A percentile compares a stretch with the other conserved stretches of the same genome.
These are phyloP conservation scores for Neotragus moschatus DNA, from an alignment of 2,113 vertebrate genomes.

Conservation along the genomic window DNA sequence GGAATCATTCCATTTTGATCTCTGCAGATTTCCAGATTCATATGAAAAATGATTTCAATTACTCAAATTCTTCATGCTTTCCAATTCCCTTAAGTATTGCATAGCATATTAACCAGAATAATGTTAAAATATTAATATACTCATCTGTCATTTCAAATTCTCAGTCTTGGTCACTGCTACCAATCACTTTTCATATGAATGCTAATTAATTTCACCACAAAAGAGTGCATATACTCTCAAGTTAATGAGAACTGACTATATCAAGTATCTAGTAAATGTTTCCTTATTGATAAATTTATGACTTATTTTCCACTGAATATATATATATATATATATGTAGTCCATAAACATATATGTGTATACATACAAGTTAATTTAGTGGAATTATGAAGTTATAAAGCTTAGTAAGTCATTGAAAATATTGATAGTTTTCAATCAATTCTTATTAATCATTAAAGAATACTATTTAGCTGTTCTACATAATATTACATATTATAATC, in stretches of 20 bases:
- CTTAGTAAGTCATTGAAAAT: neutral
- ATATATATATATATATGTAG: neutral
- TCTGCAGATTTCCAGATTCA: neutral
- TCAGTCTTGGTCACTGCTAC: neutral
- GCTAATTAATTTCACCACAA: neutral
- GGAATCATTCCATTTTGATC: neutral
- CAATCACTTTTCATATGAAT: neutral
- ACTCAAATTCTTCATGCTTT: conserved; percentile 9
- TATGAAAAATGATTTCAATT: conserved; percentile 55
- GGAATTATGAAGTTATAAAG: neutral
- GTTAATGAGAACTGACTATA: neutral
- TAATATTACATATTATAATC: neutral
- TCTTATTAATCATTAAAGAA: neutral
- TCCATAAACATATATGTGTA: neutral
- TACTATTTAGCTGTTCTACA: neutral
- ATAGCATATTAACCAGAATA: conserved; percentile 36
- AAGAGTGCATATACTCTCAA: neutral
- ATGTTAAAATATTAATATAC: conserved; percentile 48
- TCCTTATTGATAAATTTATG: neutral
- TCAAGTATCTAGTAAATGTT: neutral
- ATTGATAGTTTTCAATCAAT: neutral
- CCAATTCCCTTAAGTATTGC: conserved; percentile 25
- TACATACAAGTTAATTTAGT: neutral
- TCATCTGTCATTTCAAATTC: neutral
- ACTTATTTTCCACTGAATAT: neutral